phyloP scores from a whole-genome alignment of 1,140 invertebrate species.

The Drosophila mayri region DNA sequence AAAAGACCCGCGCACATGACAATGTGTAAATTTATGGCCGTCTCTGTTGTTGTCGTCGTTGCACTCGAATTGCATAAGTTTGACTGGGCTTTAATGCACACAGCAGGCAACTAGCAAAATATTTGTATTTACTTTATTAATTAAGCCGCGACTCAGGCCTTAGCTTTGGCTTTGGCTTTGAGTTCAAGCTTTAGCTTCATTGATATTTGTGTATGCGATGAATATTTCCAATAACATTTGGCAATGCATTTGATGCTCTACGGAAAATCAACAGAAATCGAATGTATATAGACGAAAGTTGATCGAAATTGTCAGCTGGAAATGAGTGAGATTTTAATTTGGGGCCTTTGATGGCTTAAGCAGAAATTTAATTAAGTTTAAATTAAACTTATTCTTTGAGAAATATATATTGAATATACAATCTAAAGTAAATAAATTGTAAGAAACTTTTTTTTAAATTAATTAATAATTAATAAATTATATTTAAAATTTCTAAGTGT shows the following conservation, averaged over 20 bases:
- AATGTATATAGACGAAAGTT: not conserved
- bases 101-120: constrained; percentile 68
- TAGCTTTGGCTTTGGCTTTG: constrained; percentile 1
- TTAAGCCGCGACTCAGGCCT: constrained; percentile 53
- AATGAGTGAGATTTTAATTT: not conserved
- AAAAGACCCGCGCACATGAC: constrained; percentile 61
- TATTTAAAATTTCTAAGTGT: not conserved
- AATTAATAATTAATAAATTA: too few relatives aligned
- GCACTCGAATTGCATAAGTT: constrained; percentile 72
- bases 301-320: not conserved
- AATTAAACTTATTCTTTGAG: not conserved
- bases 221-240: constrained; percentile 67
- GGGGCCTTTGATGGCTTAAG: not conserved
- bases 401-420: not conserved
- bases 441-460: too few relatives aligned
- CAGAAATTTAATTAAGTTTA: not conserved
- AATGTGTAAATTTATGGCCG: constrained; percentile 76
- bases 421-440: too few relatives aligned
- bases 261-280: constrained; percentile 45
- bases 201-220: constrained; percentile 52
- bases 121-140: constrained; percentile 82
- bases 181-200: constrained; percentile 14
- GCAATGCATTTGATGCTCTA: constrained; percentile 59
- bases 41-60: constrained; percentile 9
- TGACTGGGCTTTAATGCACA: constrained; percentile 64